These are phyloP conservation scores for Proteles cristata DNA, from an alignment of 2,113 vertebrate species.

Conservation along the genomic window DNA sequence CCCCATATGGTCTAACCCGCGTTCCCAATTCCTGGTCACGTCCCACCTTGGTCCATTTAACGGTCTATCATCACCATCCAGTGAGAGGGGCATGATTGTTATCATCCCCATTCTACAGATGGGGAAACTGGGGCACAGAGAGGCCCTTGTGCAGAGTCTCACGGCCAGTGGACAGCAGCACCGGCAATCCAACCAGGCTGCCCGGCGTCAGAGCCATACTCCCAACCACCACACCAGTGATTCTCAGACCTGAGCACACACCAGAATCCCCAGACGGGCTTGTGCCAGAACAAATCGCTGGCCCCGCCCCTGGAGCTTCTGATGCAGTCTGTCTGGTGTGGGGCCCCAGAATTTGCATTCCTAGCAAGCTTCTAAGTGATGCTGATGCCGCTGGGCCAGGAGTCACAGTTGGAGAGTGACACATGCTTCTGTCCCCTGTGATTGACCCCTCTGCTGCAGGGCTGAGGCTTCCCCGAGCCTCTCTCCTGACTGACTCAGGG, in stretches of 20 bases:
- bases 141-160: neutral
- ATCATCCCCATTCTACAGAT: too few relatives aligned
- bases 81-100: rapidly evolving
- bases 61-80: neutral
- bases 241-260: neutral
- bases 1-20: rapidly evolving
- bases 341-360: neutral
- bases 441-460: neutral
- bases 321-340: too few relatives aligned
- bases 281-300: neutral
- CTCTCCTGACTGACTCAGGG: neutral
- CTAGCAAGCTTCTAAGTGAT: neutral
- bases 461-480: neutral
- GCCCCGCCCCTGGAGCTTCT: neutral
- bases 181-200: neutral
- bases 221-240: rapidly evolving
- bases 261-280: neutral
- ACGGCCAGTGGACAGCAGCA: neutral
- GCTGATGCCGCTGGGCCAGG: rapidly evolving
- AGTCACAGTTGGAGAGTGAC: rapidly evolving
- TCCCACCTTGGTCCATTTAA: neutral
- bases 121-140: neutral
- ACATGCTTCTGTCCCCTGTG: rapidly evolving
- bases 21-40: neutral
- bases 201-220: rapidly evolving